A percentile compares a stretch with the other conserved stretches of the same genome.
phyloP scores from a whole-genome alignment of 2,113 vertebrate genomes.

The Cynopterus brachyotis region DNA sequence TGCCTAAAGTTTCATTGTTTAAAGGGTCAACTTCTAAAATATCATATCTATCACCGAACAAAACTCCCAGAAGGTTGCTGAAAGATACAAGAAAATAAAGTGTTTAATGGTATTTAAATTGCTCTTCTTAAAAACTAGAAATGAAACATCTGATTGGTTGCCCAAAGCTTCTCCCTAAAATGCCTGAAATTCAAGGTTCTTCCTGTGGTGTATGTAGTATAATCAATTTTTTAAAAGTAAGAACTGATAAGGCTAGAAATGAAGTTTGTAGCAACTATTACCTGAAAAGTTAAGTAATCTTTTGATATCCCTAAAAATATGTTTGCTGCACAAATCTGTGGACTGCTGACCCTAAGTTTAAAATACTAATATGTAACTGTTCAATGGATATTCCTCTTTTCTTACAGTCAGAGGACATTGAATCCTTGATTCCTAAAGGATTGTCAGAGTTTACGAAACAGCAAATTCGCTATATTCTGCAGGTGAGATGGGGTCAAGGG shows the following conservation, averaged over 20 bases:
- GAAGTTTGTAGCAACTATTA: conserved; percentile 7
- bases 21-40: background rate
- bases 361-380: background rate
- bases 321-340: background rate
- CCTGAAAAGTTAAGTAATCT: background rate
- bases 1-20: conserved; percentile 20
- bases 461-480: conserved; percentile 97
- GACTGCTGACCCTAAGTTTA: background rate
- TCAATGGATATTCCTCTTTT: conserved; percentile 28
- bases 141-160: background rate
- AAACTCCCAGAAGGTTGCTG: background rate
- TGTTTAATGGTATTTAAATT: background rate
- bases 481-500: conserved; percentile 83
- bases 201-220: background rate
- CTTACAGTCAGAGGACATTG: conserved; percentile 89
- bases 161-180: background rate
- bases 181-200: background rate
- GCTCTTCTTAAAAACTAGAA: background rate
- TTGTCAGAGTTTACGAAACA: conserved; percentile 97
- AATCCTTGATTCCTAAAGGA: conserved; percentile 94
- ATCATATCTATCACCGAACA: background rate
- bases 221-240: background rate
- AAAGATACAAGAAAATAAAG: background rate
- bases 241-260: background rate
- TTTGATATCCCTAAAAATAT: conserved; percentile 39